phyloP scores from a whole-genome alignment of 2,888 invertebrate species.

The Phortica magna region DNA sequence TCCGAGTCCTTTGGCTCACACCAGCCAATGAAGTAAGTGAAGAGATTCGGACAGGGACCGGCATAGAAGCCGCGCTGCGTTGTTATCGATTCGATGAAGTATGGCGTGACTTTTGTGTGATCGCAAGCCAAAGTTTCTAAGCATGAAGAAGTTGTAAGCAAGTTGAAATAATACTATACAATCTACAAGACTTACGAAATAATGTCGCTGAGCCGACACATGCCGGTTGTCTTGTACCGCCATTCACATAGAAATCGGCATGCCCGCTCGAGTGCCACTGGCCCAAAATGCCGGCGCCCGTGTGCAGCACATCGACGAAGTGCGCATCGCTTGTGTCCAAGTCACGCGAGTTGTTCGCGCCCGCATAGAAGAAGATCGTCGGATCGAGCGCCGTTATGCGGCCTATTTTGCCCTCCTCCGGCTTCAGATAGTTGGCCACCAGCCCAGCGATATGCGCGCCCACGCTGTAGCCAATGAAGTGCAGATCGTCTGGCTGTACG shows the following conservation, averaged over 20 bases:
- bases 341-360: constrained; percentile 88
- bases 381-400: constrained; percentile 92
- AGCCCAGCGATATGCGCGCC: constrained; percentile 92
- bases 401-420: constrained; percentile 86
- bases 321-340: constrained; percentile 89
- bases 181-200: constrained; percentile 82
- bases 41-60: constrained; percentile 88
- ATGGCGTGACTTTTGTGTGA: constrained; percentile 93
- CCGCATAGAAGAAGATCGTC: constrained; percentile 91
- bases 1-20: constrained; percentile 89
- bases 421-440: constrained; percentile 85
- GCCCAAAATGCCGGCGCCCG: constrained; percentile 91
- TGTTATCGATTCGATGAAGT: constrained; percentile 93
- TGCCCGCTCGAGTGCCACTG: constrained; percentile 94
- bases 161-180: not conserved
- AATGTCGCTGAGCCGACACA: constrained; percentile 89
- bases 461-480: constrained; percentile 91
- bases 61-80: constrained; percentile 90
- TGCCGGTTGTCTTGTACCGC: constrained; percentile 91
- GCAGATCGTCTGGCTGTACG: constrained; percentile 85
- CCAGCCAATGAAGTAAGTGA: constrained; percentile 91
- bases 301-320: constrained; percentile 91
- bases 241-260: constrained; percentile 93
- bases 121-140: constrained; percentile 92
- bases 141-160: constrained; percentile 1